Percentiles rank a stretch among this genome's conserved stretches.
These are phyloP conservation scores for Acronicta psi DNA, from an alignment of 2,888 invertebrate species.

Conservation along the genomic window DNA sequence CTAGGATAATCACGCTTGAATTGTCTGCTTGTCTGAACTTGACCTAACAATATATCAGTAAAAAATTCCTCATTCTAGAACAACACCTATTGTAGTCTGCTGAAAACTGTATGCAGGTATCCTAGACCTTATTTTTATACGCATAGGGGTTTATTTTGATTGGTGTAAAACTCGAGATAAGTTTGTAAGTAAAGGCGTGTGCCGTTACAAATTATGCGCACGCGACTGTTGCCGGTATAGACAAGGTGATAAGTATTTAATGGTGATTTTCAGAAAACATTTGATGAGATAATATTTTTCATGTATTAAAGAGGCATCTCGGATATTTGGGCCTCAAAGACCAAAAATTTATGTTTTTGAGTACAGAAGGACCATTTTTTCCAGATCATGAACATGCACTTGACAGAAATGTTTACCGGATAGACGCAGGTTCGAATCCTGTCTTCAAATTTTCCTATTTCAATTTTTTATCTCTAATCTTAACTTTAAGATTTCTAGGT, in stretches of 20 bases:
- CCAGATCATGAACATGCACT: too few relatives aligned
- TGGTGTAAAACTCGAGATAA: constrained; percentile 15
- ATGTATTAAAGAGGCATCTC: too few relatives aligned
- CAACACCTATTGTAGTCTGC: constrained; percentile 54
- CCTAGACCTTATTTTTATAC: not conserved
- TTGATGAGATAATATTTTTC: not conserved
- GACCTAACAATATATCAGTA: constrained; percentile 64
- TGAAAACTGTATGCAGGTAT: constrained; percentile 16
- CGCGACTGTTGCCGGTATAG: constrained; percentile 58
- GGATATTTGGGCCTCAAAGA: too few relatives aligned
- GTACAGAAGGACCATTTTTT: too few relatives aligned
- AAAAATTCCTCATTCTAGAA: constrained; percentile 55
- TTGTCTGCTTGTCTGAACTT: constrained; percentile 70
- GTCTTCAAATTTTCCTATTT: too few relatives aligned
- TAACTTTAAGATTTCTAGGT: constrained; percentile 11
- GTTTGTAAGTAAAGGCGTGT: constrained; percentile 39
- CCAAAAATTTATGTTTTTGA: too few relatives aligned
- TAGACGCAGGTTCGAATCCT: too few relatives aligned
- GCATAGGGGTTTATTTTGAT: constrained; percentile 38
- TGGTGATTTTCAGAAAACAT: constrained; percentile 10
- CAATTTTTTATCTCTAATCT: too few relatives aligned
- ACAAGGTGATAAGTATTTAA: constrained; percentile 51
- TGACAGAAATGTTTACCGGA: too few relatives aligned
- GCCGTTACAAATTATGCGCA: constrained; percentile 61
- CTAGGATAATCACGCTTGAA: constrained; percentile 60